Evolutionary conservation across 2,888 invertebrate genomes (phyloP).

Genomic region (Xanthostigma xanthostigma): DNA sequence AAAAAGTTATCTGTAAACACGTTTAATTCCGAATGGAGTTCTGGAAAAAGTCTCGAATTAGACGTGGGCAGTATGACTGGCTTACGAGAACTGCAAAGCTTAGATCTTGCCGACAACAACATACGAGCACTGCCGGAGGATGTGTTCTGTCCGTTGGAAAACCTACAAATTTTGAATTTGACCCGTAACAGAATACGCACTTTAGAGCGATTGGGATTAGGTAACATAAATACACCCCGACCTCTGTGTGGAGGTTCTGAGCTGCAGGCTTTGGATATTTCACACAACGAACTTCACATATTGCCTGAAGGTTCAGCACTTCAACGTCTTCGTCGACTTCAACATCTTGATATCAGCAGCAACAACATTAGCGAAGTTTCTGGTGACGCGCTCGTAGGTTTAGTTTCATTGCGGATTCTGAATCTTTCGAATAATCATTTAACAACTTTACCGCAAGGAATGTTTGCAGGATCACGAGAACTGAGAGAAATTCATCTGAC

Average conservation of each 20-base stretch:
- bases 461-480: slow-evolving; percentile 70
- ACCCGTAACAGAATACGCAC: slow-evolving; percentile 71
- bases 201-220: slow-evolving; percentile 60
- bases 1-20: slow-evolving; percentile 66
- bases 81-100: slow-evolving; percentile 59
- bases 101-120: slow-evolving; percentile 74
- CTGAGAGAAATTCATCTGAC: slow-evolving; percentile 70
- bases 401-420: slow-evolving; percentile 62
- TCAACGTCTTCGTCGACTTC: slow-evolving; percentile 58
- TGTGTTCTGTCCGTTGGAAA: slow-evolving; percentile 63
- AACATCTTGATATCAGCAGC: slow-evolving; percentile 64
- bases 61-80: slow-evolving; percentile 56
- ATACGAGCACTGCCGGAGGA: slow-evolving; percentile 65
- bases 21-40: slow-evolving; percentile 64
- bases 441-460: slow-evolving; percentile 61
- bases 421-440: slow-evolving; percentile 79
- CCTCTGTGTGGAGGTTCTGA: slow-evolving; percentile 51
- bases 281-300: slow-evolving; percentile 60
- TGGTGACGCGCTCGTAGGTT: slow-evolving; percentile 61
- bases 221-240: slow-evolving; percentile 22
- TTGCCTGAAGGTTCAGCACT: slow-evolving; percentile 57
- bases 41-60: slow-evolving; percentile 59
- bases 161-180: slow-evolving; percentile 68
- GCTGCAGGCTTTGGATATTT: slow-evolving; percentile 63
- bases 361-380: slow-evolving; percentile 71